These are phyloP conservation scores for Tricholaema leucomelas DNA, from an alignment of 2,113 vertebrate genomes.

Conservation along the genomic window DNA sequence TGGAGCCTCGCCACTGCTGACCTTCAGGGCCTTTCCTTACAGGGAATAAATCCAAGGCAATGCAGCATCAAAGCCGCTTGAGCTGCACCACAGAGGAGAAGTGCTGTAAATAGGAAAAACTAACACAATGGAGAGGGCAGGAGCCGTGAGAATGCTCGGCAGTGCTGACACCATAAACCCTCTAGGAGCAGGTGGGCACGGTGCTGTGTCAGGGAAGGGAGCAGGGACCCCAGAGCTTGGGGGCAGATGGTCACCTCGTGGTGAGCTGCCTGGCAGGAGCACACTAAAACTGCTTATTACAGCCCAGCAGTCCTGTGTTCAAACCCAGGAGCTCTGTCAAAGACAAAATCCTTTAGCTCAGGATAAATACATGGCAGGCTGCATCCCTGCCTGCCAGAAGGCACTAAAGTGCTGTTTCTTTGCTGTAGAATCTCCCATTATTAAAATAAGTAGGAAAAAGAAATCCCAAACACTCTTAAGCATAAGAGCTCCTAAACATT, in stretches of 20 bases:
- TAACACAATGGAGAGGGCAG: neutral
- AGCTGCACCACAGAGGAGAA: neutral
- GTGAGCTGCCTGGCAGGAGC: neutral
- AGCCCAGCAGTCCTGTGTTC: neutral
- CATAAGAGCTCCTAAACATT: neutral
- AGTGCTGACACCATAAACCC: fast-evolving
- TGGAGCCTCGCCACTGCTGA: neutral
- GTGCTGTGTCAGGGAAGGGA: neutral
- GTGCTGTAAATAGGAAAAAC: neutral
- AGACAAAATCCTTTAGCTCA: neutral
- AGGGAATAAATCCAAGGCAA: neutral
- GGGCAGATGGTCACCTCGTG: fast-evolving
- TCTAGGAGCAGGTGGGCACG: neutral
- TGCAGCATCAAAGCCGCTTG: fast-evolving
- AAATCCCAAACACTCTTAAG: neutral
- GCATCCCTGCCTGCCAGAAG: neutral
- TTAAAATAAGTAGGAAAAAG: neutral
- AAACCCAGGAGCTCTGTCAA: neutral
- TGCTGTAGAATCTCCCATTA: neutral
- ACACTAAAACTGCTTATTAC: neutral
- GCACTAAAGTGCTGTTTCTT: neutral
- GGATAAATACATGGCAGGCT: neutral
- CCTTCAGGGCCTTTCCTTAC: neutral
- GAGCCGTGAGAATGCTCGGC: fast-evolving
- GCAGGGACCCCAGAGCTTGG: fast-evolving